These are phyloP conservation scores for Tipula unca DNA, from an alignment of 2,888 invertebrate species.

Conservation along the genomic window DNA sequence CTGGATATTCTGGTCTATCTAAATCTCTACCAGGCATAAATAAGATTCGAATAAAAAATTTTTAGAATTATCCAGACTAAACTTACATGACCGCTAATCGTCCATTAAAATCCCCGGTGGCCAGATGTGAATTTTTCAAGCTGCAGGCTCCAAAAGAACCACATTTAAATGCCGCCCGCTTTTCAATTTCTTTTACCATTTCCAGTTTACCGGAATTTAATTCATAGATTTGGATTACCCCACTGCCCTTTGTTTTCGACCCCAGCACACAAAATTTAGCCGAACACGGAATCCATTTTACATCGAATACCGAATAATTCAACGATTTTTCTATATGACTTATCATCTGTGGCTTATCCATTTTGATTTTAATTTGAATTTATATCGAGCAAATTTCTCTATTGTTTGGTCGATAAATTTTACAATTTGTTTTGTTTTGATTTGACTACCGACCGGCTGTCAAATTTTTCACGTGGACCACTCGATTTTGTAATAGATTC, in stretches of 20 bases:
- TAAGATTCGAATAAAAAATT: neutral
- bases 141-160: conserved; percentile 87
- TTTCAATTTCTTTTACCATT: conserved; percentile 63
- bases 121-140: conserved; percentile 68
- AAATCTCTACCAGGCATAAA: conserved; percentile 57
- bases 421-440: neutral
- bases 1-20: conserved; percentile 59
- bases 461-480: neutral
- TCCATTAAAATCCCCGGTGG: conserved; percentile 86
- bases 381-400: neutral
- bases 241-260: conserved; percentile 74
- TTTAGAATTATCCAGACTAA: neutral
- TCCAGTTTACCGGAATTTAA: conserved; percentile 64
- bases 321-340: conserved; percentile 74
- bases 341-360: conserved; percentile 85
- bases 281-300: conserved; percentile 93
- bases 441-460: neutral
- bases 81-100: conserved; percentile 72
- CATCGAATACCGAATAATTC: conserved; percentile 80
- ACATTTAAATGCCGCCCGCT: conserved; percentile 83
- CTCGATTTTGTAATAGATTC: neutral
- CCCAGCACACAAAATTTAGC: conserved; percentile 88
- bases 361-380: conserved; percentile 28
- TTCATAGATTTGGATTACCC: conserved; percentile 74
- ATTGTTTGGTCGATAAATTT: neutral